A percentile compares a stretch with the other conserved stretches of the same genome.
Conservation (phyloP, 2,888 invertebrate species). For the Lapara coniferarum region DNA sequence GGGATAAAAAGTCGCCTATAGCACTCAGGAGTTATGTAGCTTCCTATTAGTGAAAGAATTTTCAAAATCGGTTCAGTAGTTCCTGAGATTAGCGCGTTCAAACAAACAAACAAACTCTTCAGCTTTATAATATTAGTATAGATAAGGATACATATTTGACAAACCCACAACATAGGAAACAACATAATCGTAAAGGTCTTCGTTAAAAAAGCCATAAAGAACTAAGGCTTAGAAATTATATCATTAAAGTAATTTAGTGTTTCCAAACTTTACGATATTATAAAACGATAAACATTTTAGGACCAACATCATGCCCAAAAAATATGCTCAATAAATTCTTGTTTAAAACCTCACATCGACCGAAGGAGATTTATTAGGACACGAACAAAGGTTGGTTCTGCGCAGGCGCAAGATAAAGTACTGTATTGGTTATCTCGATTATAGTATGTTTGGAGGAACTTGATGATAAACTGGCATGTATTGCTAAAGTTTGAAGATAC, state of each 20-base stretch:
- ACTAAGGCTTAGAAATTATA: slow-evolving; percentile 21
- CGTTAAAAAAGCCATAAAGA: slow-evolving; percentile 30
- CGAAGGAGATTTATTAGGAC: slow-evolving; percentile 19
- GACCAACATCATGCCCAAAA: slow-evolving; percentile 27
- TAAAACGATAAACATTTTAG: slow-evolving; percentile 27
- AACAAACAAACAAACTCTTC: too few species aligned
- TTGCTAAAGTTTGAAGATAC: neutral
- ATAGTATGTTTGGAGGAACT: neutral
- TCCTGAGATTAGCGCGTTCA: too few species aligned
- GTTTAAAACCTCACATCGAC: slow-evolving; percentile 5
- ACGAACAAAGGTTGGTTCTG: neutral
- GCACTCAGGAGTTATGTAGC: too few species aligned
- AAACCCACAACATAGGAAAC: neutral
- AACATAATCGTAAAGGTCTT: neutral
- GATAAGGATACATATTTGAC: too few species aligned
- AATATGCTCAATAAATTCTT: slow-evolving; percentile 35
- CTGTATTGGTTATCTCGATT: slow-evolving; percentile 5
- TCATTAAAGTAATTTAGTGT: slow-evolving; percentile 17
- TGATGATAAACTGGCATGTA: neutral
- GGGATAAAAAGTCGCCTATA: too few species aligned
- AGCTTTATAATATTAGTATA: too few species aligned
- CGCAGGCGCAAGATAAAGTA: neutral
- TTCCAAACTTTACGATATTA: slow-evolving; percentile 25
- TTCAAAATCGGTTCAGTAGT: too few species aligned
- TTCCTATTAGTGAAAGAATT: too few species aligned